Base-by-base conservation (phyloP, 2,888 invertebrate species). In the Caenorhabditis sinica region DNA sequence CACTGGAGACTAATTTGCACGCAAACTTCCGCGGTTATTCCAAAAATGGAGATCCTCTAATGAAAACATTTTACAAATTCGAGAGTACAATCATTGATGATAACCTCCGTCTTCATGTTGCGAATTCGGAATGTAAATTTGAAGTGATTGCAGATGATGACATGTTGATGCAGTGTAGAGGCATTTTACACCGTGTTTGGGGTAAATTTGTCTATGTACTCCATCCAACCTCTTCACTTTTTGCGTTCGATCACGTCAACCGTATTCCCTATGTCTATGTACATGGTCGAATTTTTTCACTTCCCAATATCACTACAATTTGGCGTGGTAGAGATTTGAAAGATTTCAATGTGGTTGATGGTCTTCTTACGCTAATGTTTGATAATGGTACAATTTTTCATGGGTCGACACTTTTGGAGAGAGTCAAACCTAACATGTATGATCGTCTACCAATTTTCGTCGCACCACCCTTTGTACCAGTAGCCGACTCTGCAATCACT, bases 161-260 rank as follows among this genome's bases (percentile, higher is more conserved):
- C 15, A 61, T 61, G 61, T n/a, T 61, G 5, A 61, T 61, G 61
- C 36, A 40, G 20, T 61, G 61, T 61, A 20, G 13, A 36, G 36
- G 40, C 9, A n/a, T 2, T 20, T 13, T 61, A 23, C n/a, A 11
- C 20, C 61, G 40, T 13, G 60, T 60, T 3, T 33, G 11, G 17
- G 20, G 17, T 8, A 40, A 40, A 2, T 2, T n/a, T 11, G 61
- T 61, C 23, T 4, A n/a, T 17, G n/a, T 36, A 3, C 9, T 61
- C 2, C 1, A 30, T 1, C 9, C 8, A 8, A 17, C 11, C 9
- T 36, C 9, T 9, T n/a, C 36, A 30, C n/a, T 36, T 1, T 61
- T 61, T 20, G 23, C 61, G 8, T 61, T 61, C 23, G 61, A 61
- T 61, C 61, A 61, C 33, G 40, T 61, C 2, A 23, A 25, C 13